Base-by-base conservation (phyloP, 2,888 invertebrate genomes). In the Graphium colonna region DNA sequence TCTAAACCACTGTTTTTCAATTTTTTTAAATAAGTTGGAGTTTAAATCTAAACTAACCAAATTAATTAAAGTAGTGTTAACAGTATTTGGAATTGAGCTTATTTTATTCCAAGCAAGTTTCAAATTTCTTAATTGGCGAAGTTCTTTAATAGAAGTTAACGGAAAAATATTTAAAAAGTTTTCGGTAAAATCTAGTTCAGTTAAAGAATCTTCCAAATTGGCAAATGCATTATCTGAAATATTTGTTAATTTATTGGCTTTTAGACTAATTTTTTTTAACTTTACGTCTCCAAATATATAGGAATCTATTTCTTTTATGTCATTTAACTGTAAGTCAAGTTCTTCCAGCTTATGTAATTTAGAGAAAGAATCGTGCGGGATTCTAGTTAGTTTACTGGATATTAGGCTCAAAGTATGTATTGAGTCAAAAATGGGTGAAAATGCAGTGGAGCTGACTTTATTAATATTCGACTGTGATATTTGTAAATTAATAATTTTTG, bases 161-260 rank as follows among this genome's bases (percentile, higher is more conserved):
- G 97, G 97, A 81, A 97, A 97, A 59, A 91, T 82, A 67, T 93
- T 92, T n/a, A 97, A 84, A 75, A 94, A 95, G 84, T 97, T 97
- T 84, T 97, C 96, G 5, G 96, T 94, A 59, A 98, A 87, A 77
- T 96, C 96, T 62, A 98, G 91, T 77, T 97, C 96, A 53, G 92
- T 93, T 63, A 98, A 90, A 57, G 92, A 92, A 58, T 93, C 92
- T 73, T 96, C 95, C 51, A 96, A 87, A 0, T 95, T 95, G 36
- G 92, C 90, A 77, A 96, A 96, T 43, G 96, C 96, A 80, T 95
- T 94, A 72, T 96, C 96, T 5, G 95, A 95, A 71, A 97, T 94
- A 71, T 93, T 92, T 60, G 92, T 92, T 67, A 98, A 91, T 68
- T 93, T 93, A 79, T 98, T 98, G 36, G 95, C 95, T 77, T 96